Conservation (phyloP, 1,140 invertebrate genomes). For the Solen grandis region DNA sequence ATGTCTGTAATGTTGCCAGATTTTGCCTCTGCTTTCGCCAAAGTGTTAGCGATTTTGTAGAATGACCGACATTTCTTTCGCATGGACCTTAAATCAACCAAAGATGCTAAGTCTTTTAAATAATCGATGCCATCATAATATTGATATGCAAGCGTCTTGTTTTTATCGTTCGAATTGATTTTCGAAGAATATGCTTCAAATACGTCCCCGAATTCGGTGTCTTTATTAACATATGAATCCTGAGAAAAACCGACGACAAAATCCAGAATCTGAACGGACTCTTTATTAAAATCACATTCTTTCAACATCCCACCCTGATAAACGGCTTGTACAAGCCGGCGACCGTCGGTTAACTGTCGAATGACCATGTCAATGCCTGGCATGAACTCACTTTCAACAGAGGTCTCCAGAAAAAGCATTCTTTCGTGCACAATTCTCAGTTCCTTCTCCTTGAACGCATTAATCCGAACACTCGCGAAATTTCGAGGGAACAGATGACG, state of each 20-base stretch:
- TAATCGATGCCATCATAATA: background rate
- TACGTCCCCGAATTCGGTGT: slow-evolving; percentile 35
- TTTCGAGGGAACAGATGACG: slow-evolving; percentile 25
- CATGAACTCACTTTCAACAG: background rate
- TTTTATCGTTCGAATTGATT: slow-evolving; percentile 4
- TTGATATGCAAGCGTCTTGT: slow-evolving; percentile 24
- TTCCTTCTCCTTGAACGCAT: slow-evolving; percentile 46
- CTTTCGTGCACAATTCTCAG: slow-evolving; percentile 37
- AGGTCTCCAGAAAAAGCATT: slow-evolving; percentile 49
- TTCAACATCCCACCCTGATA: slow-evolving; percentile 43
- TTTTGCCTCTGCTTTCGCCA: slow-evolving; percentile 21
- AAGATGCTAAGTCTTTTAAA: slow-evolving; percentile 17
- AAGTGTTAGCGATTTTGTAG: background rate
- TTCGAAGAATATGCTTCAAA: slow-evolving; percentile 2
- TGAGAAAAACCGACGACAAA: slow-evolving; percentile 50
- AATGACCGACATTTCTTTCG: slow-evolving; percentile 33
- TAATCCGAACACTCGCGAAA: slow-evolving; percentile 52
- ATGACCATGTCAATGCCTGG: slow-evolving; percentile 37
- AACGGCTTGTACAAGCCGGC: slow-evolving; percentile 49
- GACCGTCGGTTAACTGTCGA: slow-evolving; percentile 53
- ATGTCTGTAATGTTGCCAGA: slow-evolving; percentile 35
- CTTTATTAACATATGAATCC: background rate
- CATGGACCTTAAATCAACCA: slow-evolving; percentile 14
- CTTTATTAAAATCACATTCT: slow-evolving; percentile 51
- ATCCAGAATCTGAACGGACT: slow-evolving; percentile 46